Evolutionary conservation across 2,888 invertebrate species (phyloP).

Genomic region (Galerucella calmariensis): DNA sequence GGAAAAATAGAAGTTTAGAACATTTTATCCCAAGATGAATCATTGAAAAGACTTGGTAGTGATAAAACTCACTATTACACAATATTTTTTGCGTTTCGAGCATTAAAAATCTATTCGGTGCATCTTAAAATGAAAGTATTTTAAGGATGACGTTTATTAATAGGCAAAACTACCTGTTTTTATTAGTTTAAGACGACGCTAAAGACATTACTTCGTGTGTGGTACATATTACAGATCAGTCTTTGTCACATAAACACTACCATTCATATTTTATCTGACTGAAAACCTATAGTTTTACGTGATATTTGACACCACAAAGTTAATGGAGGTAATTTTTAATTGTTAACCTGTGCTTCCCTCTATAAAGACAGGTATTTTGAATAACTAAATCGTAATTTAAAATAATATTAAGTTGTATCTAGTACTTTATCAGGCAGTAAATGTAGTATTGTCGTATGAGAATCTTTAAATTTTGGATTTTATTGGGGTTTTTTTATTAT

Average conservation of each 20-base stretch:
- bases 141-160: slow-evolving; percentile 52
- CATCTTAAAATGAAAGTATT: slow-evolving; percentile 8
- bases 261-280: slow-evolving; percentile 52
- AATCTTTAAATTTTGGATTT: slow-evolving; percentile 40
- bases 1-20: no score
- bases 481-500: slow-evolving; percentile 25
- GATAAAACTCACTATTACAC: neutral
- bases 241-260: slow-evolving; percentile 56
- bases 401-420: slow-evolving; percentile 43
- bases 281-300: slow-evolving; percentile 50
- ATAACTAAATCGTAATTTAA: slow-evolving; percentile 28
- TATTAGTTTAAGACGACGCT: slow-evolving; percentile 53
- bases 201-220: slow-evolving; percentile 54
- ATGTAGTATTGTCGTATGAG: slow-evolving; percentile 40
- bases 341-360: slow-evolving; percentile 36
- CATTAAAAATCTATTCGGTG: neutral
- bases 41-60: neutral
- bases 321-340: slow-evolving; percentile 52
- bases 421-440: slow-evolving; percentile 38
- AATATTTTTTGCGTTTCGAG: neutral
- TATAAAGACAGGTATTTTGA: slow-evolving; percentile 35
- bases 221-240: slow-evolving; percentile 55
- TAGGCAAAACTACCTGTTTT: slow-evolving; percentile 59
- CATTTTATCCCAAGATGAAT: no score
- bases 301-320: slow-evolving; percentile 56